Evolutionary conservation across 2,888 invertebrate species (phyloP).

Genomic region (Trachelus tabidus): DNA sequence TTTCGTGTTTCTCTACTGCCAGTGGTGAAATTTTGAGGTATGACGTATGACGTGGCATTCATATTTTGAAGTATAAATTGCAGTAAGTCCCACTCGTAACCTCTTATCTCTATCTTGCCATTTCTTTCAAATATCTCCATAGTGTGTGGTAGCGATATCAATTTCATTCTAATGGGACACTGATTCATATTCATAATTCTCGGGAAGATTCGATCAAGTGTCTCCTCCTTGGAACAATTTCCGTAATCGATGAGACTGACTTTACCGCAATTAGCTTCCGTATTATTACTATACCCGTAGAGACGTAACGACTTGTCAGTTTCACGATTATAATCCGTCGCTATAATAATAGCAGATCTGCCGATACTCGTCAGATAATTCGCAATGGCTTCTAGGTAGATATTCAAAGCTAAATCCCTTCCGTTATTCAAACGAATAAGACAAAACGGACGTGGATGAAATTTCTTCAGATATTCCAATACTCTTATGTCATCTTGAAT

Average conservation of each 20-base stretch:
- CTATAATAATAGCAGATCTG: neutral
- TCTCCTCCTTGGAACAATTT: neutral
- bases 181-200: neutral
- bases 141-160: neutral
- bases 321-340: neutral
- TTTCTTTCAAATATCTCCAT: neutral
- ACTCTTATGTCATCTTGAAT: neutral
- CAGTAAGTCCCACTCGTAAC: neutral
- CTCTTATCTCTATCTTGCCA: neutral
- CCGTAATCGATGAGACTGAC: slow-evolving; percentile 4
- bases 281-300: neutral
- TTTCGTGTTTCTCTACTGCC: neutral
- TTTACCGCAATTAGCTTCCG: neutral
- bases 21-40: neutral
- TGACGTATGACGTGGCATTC: neutral
- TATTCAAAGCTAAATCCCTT: neutral
- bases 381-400: neutral
- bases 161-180: neutral
- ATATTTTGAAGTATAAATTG: neutral
- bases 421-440: neutral
- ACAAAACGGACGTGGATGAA: neutral
- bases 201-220: neutral
- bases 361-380: neutral
- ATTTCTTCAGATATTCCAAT: neutral
- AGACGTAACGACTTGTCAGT: neutral